Conservation (phyloP, 2,797 vertebrate species). For the Corythornis leucogaster region DNA sequence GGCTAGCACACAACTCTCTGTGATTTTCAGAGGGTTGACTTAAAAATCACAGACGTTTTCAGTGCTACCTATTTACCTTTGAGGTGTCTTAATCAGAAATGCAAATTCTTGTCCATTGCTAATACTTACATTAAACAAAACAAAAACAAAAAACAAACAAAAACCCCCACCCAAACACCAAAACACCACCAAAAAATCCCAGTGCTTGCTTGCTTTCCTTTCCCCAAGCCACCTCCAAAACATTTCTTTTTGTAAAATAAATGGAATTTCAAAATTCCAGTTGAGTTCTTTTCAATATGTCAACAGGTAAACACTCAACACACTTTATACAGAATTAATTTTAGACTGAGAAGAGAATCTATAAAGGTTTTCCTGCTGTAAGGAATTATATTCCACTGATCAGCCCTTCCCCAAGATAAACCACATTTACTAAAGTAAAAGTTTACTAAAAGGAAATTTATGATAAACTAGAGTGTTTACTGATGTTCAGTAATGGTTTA, state of each 20-base stretch:
- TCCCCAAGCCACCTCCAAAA: background rate
- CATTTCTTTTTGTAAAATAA: background rate
- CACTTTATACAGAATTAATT: background rate
- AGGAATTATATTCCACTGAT: background rate
- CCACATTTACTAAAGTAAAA: background rate
- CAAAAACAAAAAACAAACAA: background rate
- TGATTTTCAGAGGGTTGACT: background rate
- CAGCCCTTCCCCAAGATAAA: background rate
- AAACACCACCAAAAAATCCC: background rate
- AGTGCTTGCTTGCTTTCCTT: background rate
- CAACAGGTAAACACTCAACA: background rate
- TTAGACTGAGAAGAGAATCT: background rate
- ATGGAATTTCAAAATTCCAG: background rate
- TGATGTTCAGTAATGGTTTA: conserved; percentile 17
- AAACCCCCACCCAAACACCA: background rate
- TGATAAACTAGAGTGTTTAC: background rate
- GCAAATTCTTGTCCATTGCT: background rate
- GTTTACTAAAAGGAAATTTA: background rate
- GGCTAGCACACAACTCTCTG: background rate
- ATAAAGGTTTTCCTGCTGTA: background rate
- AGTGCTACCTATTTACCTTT: background rate
- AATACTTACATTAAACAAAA: background rate
- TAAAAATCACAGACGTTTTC: background rate
- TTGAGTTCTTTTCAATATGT: background rate
- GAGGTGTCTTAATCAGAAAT: background rate